Conservation (phyloP, 2,113 vertebrate species). For the Myotis davidii region DNA sequence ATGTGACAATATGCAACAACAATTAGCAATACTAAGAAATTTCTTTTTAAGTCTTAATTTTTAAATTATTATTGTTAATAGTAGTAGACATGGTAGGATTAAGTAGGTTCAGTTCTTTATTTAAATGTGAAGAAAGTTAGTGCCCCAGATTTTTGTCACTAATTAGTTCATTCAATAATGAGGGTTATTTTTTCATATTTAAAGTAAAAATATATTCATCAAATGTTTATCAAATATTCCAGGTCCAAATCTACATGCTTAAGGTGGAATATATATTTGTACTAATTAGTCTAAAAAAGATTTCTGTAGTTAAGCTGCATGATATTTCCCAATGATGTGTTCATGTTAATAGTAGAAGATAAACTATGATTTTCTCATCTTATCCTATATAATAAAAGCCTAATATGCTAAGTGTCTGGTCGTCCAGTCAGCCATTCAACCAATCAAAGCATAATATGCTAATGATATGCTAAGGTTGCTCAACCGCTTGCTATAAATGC, state of each 20-base stretch:
- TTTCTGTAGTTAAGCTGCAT: neutral
- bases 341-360: neutral
- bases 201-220: conserved; percentile 56
- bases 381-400: no score
- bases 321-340: conserved; percentile 34
- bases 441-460: no score
- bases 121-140: neutral
- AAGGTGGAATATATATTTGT: neutral
- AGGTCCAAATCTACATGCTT: neutral
- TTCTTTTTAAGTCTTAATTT: neutral
- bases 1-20: conserved; percentile 72
- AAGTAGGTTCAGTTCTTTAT: neutral
- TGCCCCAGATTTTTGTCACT: conserved; percentile 13
- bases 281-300: conserved; percentile 60
- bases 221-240: conserved; percentile 50
- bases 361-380: conserved; percentile 51
- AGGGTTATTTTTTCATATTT: neutral
- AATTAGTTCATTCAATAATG: conserved; percentile 40
- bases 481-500: no score
- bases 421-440: no score
- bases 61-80: neutral
- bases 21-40: conserved; percentile 58
- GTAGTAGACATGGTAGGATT: neutral
- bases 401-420: no score
- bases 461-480: no score